A percentile compares a stretch with the other conserved stretches of the same genome.
Conservation (phyloP, 2,113 vertebrate genomes). For the Sphyrna mokarran region DNA sequence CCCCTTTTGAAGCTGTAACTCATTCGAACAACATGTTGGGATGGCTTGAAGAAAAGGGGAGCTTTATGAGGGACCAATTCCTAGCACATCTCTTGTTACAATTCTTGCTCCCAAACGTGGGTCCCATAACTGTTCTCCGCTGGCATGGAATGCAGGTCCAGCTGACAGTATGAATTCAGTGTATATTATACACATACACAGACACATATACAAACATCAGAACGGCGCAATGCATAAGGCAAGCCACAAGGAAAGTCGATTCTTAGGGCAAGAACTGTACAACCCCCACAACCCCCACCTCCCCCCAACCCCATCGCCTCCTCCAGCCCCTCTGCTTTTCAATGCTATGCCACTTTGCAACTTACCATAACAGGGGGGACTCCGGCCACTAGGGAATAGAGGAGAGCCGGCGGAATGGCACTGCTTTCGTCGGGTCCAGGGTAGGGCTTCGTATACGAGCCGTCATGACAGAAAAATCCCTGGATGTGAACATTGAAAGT, state of each 20-base stretch:
- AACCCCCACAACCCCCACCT: no score
- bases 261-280: background rate
- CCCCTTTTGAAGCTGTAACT: background rate
- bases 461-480: constrained; percentile 95
- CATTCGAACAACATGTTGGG: background rate
- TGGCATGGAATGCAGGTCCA: background rate
- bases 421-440: constrained; percentile 85
- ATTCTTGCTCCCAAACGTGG: background rate
- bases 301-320: no score
- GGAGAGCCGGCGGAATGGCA: constrained; percentile 79
- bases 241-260: background rate
- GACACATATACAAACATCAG: background rate
- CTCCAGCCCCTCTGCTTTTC: background rate
- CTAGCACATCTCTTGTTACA: background rate
- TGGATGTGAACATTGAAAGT: constrained; percentile 90
- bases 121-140: no score
- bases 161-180: no score
- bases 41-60: background rate
- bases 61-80: background rate
- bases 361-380: constrained; percentile 88
- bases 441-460: constrained; percentile 84
- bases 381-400: constrained; percentile 79
- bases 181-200: background rate
- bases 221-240: background rate
- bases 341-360: constrained; percentile 37